These are phyloP conservation scores for Plagiodera versicolora DNA, from an alignment of 2,888 invertebrate species.

Conservation along the genomic window DNA sequence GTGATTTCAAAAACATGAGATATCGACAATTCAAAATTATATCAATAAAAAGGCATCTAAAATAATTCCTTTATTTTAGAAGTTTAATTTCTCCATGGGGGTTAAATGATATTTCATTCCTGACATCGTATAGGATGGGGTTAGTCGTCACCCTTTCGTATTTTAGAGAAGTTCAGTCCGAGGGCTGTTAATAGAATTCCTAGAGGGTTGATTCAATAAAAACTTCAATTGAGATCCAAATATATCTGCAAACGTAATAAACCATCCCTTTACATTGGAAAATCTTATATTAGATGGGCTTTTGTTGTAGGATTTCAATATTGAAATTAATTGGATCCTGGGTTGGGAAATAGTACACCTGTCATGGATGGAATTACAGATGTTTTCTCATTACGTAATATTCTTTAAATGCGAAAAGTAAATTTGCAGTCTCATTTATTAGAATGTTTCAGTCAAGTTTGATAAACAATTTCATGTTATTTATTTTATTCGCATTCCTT, in stretches of 20 bases:
- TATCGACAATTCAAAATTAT: too few species aligned
- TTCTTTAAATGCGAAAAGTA: too few species aligned
- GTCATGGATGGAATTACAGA: not conserved
- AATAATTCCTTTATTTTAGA: not conserved
- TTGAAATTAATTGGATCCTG: conserved; percentile 21
- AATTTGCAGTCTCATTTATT: not conserved
- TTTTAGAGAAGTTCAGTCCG: conserved; percentile 28
- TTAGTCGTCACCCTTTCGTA: conserved; percentile 38
- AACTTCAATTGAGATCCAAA: conserved; percentile 56
- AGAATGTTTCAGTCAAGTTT: too few species aligned
- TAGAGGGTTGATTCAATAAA: conserved; percentile 52
- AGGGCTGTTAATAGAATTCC: conserved; percentile 53
- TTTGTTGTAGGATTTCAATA: conserved; percentile 35
- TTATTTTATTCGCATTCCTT: too few species aligned
- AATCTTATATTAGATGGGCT: conserved; percentile 36
- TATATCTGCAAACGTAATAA: conserved; percentile 46
- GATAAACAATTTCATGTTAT: too few species aligned
- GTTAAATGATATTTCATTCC: conserved; percentile 14
- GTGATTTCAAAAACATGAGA: too few species aligned
- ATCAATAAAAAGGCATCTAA: too few species aligned
- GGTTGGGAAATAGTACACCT: not conserved
- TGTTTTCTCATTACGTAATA: not conserved
- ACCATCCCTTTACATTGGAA: conserved; percentile 43
- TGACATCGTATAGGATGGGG: conserved; percentile 22
- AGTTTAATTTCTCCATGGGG: conserved; percentile 19